Base-by-base conservation (phyloP, 2,888 invertebrate species). In the Malthinus flaveolus region DNA sequence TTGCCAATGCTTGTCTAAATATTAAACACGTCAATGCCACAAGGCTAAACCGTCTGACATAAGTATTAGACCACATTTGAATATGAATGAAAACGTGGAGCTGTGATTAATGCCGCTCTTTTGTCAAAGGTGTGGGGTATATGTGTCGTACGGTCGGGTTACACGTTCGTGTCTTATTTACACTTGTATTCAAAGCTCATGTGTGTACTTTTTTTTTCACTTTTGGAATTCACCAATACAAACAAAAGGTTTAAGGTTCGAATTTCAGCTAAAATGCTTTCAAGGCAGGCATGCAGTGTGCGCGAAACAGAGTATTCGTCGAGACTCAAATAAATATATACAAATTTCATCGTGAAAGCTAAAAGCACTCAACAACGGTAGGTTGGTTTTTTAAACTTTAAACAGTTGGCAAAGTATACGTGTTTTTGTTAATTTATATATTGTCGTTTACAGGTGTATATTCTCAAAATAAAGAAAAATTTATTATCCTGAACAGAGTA, bases 1-100 rank as follows among this genome's bases (percentile, higher is more conserved):
- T 67, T 62, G 66, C 64, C 66, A 65, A 64, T 64, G 66, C 64
- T 67, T 70, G 69, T 71, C 71, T 66, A 71, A 71, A 71, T 70
- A 71, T 69, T 69, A 69, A 66, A 66, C 69, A 59, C 66, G 67
- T 70, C 69, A 70, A 67, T 68, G 68, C 66, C 65, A 66, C 63
- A 61, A 50, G 62, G 62, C 64, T 65, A 68, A 68, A 66, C 62
- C 62, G 61, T 56, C 68, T 66, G 70, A 66, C 70, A 66, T 59
- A 59, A 62, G 61, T 64, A 61, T 36, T 59, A 59, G 49, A 49
- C 42, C 50, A 49, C 50, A 69, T 68, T 68, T 69, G 60, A 69
- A 70, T 70, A 56, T 59, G 65, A 69, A 68, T 67, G 59, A 63
- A 56, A 52, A 58, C 51, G 49, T 36, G 35, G 39, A 39, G 55